phyloP scores from a whole-genome alignment of 2,113 vertebrate genomes.

The Periophthalmus modestus region DNA sequence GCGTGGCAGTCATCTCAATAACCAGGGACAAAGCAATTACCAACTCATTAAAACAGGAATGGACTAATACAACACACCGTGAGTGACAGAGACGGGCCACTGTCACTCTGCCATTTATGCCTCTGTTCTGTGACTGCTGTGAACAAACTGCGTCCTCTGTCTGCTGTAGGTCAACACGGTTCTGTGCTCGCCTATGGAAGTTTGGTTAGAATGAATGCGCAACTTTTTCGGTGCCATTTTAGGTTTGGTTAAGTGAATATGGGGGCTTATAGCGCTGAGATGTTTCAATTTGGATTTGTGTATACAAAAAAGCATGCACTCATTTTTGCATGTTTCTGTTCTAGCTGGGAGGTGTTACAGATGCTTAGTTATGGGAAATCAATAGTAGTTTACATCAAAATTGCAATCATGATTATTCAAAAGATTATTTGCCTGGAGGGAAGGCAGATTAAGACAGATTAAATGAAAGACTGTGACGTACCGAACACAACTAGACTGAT shows the following conservation, averaged over 20 bases:
- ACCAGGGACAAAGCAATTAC: constrained; percentile 74
- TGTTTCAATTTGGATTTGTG: neutral
- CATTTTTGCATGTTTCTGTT: too few relatives aligned
- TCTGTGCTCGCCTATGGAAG: neutral
- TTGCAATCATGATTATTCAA: too few relatives aligned
- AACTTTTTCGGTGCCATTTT: neutral
- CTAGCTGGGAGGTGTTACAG: too few relatives aligned
- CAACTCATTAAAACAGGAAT: constrained; percentile 69
- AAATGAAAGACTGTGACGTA: too few relatives aligned
- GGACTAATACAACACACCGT: constrained; percentile 66
- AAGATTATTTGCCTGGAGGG: too few relatives aligned
- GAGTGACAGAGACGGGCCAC: constrained; percentile 49
- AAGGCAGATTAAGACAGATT: too few relatives aligned
- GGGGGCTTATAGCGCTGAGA: neutral
- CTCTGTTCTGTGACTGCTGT: constrained; percentile 12
- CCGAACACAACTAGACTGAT: too few relatives aligned
- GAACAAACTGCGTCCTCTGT: constrained; percentile 5
- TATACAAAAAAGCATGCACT: neutral
- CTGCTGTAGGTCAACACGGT: neutral
- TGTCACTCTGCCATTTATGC: constrained; percentile 1
- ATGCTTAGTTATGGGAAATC: too few relatives aligned
- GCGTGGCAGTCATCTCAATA: constrained; percentile 76
- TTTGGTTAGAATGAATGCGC: neutral
- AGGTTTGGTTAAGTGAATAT: neutral
- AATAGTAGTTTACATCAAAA: too few relatives aligned